phyloP scores from a whole-genome alignment of 2,888 invertebrate genomes.

The Balanococcus diminutus region DNA sequence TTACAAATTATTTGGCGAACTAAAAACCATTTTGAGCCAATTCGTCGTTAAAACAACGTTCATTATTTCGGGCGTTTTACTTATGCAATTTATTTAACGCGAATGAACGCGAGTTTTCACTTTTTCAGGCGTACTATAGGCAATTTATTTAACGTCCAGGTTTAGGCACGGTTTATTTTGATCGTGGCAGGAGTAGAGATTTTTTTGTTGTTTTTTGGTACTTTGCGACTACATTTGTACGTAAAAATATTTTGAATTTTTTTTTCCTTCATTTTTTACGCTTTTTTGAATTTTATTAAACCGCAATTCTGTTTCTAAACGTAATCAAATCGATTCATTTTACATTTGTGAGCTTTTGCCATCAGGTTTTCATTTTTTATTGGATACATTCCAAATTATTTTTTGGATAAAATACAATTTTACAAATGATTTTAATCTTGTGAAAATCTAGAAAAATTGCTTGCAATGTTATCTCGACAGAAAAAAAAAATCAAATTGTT shows the following conservation, averaged over 20 bases:
- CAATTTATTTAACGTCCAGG: background rate
- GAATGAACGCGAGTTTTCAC: background rate
- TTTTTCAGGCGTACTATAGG: background rate
- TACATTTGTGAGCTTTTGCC: background rate
- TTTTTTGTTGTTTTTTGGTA: too few relatives aligned
- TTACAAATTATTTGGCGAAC: background rate
- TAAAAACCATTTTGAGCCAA: background rate
- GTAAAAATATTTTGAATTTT: background rate
- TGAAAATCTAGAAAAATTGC: background rate
- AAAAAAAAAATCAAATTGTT: background rate
- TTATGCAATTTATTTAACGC: slow-evolving; percentile 2
- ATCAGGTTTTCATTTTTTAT: background rate
- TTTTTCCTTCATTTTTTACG: background rate
- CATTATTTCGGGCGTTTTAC: background rate
- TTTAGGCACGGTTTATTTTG: background rate
- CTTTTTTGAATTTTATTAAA: background rate
- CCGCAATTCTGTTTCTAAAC: background rate
- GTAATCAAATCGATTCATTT: background rate
- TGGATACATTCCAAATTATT: background rate
- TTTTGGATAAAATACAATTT: background rate
- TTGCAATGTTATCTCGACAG: background rate
- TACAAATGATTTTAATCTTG: background rate
- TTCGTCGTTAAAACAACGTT: background rate
- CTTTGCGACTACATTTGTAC: too few relatives aligned
- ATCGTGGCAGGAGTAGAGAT: background rate